Conservation (phyloP, 2,113 vertebrate genomes). For the Gopherus evgoodei region DNA sequence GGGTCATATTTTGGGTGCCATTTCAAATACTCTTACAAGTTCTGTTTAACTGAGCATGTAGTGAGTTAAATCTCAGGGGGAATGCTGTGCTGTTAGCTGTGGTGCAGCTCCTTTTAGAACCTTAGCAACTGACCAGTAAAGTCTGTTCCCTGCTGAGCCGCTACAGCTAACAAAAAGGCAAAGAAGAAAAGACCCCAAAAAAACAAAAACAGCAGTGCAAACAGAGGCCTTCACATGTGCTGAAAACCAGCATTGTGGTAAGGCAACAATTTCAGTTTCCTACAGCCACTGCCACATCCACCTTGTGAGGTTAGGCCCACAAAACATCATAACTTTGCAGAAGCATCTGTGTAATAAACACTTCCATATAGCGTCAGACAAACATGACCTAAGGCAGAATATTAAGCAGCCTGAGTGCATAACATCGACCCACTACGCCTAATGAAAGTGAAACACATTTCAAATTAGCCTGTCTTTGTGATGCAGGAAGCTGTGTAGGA, state of each 20-base stretch:
- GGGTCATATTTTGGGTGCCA: neutral
- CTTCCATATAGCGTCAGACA: neutral
- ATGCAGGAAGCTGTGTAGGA: neutral
- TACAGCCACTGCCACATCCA: neutral
- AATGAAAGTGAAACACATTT: neutral
- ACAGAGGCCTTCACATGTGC: neutral
- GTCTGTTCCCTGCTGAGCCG: neutral
- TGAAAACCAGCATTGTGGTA: neutral
- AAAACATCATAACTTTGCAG: rapidly evolving
- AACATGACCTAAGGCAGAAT: neutral
- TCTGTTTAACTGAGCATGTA: neutral
- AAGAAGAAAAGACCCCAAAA: neutral
- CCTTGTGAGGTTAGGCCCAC: neutral
- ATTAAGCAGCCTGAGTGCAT: neutral
- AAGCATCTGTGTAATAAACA: neutral
- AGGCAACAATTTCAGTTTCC: neutral
- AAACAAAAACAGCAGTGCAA: rapidly evolving
- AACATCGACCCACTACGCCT: neutral
- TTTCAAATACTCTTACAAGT: neutral
- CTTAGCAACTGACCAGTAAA: neutral
- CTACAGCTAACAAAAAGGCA: neutral
- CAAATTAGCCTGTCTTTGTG: neutral
- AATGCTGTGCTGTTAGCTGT: rapidly evolving
- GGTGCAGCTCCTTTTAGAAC: neutral
- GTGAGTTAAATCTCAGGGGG: neutral